phyloP scores from a whole-genome alignment of 1,140 invertebrate genomes.

The Hylaeus anthracinus region DNA sequence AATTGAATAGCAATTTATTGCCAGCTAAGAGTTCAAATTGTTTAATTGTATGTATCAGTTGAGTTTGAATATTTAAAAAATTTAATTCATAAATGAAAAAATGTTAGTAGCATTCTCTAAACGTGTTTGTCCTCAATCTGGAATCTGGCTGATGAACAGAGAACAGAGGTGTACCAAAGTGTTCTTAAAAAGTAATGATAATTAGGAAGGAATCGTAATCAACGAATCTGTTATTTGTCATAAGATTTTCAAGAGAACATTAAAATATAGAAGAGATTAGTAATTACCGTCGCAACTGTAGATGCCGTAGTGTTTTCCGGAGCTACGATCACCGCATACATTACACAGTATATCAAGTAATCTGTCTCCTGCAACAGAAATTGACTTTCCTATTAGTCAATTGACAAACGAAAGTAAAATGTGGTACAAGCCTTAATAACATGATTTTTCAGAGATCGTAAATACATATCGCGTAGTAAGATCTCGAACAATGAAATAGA shows the following conservation, averaged over 20 bases:
- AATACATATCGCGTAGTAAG: too few species aligned
- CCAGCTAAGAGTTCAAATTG: too few species aligned
- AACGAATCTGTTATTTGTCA: constrained; percentile 26
- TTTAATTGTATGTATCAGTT: too few species aligned
- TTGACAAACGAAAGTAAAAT: neutral
- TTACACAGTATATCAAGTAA: constrained; percentile 97
- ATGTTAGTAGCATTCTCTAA: too few species aligned
- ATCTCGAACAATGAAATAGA: neutral
- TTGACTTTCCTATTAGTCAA: constrained; percentile 18
- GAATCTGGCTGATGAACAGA: too few species aligned
- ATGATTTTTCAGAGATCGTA: neutral
- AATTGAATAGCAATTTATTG: too few species aligned
- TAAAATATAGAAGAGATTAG: constrained; percentile 40
- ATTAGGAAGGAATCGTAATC: constrained; percentile 16
- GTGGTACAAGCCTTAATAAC: neutral
- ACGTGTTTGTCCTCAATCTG: neutral
- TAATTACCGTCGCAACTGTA: constrained; percentile 97
- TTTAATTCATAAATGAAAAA: too few species aligned
- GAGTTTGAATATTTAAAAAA: too few species aligned
- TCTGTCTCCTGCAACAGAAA: constrained; percentile 88
- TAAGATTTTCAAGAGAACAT: neutral
- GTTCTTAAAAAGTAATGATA: neutral
- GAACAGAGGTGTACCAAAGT: neutral
- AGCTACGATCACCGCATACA: constrained; percentile 97
- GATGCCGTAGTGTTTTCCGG: constrained; percentile 98